A percentile compares a stretch with the other conserved stretches of the same genome.
Conservation (phyloP, 2,888 invertebrate species). For the Drosophila suboccidentalis region DNA sequence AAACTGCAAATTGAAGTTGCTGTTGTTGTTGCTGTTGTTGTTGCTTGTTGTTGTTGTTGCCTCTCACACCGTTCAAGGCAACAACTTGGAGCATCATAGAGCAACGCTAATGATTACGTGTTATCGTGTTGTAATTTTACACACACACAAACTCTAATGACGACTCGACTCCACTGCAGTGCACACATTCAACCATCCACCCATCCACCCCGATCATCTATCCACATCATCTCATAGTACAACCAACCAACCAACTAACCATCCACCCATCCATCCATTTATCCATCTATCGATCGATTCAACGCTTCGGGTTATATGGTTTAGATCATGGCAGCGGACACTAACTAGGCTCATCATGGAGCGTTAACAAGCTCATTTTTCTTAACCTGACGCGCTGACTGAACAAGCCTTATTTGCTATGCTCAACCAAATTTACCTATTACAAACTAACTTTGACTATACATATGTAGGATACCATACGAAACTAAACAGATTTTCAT, state of each 20-base stretch:
- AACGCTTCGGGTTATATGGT: constrained; percentile 79
- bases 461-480: not conserved
- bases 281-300: constrained; percentile 51
- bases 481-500: not conserved
- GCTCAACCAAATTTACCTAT: constrained; percentile 3
- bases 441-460: not conserved
- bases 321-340: constrained; percentile 77
- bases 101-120: constrained; percentile 82
- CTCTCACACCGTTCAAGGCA: constrained; percentile 60
- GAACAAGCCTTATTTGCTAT: constrained; percentile 30
- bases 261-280: constrained; percentile 27
- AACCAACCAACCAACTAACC: constrained; percentile 7
- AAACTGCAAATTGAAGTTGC: constrained; percentile 68
- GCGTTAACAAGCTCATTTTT: constrained; percentile 84
- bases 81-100: constrained; percentile 32
- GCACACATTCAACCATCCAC: constrained; percentile 17
- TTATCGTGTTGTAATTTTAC: constrained; percentile 83
- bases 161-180: constrained; percentile 38
- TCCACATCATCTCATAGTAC: not conserved
- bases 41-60: constrained; percentile 26
- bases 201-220: constrained; percentile 11
- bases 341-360: constrained; percentile 82
- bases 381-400: constrained; percentile 75
- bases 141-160: constrained; percentile 80
- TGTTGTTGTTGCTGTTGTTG: constrained; percentile 18